A percentile compares a stretch with the other conserved stretches of the same genome.
Evolutionary conservation across 2,797 vertebrate species (phyloP).

Genomic region (Calcarius lapponicus): DNA sequence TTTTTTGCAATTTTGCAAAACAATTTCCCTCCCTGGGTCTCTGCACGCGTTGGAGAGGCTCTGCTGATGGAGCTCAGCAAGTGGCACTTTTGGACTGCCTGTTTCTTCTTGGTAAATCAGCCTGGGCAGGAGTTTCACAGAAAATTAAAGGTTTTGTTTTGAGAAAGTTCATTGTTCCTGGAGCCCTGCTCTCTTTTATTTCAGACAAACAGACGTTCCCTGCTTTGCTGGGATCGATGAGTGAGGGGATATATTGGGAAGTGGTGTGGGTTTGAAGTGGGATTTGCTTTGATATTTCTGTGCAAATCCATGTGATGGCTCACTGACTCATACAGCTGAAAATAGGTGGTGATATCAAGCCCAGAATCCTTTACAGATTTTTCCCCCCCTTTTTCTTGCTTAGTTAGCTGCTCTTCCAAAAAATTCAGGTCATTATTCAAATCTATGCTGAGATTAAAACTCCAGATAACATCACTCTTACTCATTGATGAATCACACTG

Average conservation of each 20-base stretch:
- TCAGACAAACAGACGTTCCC: not conserved
- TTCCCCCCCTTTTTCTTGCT: slow-evolving; percentile 32
- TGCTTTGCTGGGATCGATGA: not conserved
- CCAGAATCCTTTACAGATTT: slow-evolving; percentile 25
- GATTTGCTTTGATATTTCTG: slow-evolving; percentile 72
- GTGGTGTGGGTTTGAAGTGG: slow-evolving; percentile 69
- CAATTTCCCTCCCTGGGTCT: not conserved
- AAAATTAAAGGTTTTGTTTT: not conserved
- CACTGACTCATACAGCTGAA: slow-evolving; percentile 59
- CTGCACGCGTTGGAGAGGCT: accelerated
- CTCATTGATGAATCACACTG: slow-evolving; percentile 65
- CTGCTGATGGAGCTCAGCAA: not conserved
- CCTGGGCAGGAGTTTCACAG: not conserved
- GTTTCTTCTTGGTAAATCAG: not conserved
- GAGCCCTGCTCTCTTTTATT: not conserved
- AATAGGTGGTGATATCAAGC: slow-evolving; percentile 60
- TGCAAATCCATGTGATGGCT: slow-evolving; percentile 62
- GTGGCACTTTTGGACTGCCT: not conserved
- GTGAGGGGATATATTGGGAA: slow-evolving; percentile 66
- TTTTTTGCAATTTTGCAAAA: not conserved
- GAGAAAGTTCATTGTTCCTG: not conserved
- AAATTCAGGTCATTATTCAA: slow-evolving; percentile 64
- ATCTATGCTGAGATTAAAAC: slow-evolving; percentile 35
- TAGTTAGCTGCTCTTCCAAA: slow-evolving; percentile 49
- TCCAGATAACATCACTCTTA: slow-evolving; percentile 57